Base-by-base conservation (phyloP, 2,888 invertebrate genomes). In the Uropetala carovei region DNA sequence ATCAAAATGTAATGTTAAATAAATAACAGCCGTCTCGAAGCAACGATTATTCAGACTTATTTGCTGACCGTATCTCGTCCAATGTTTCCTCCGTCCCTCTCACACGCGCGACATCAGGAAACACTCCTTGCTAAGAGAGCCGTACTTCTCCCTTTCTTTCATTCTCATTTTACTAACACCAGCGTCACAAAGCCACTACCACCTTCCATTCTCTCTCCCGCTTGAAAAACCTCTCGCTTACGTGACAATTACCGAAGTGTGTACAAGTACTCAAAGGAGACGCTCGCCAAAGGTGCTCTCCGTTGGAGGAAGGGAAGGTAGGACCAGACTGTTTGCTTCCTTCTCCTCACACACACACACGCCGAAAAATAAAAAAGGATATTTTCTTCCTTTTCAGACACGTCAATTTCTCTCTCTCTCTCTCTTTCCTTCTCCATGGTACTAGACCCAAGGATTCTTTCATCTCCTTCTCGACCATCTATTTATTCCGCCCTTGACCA, bases 61-160 rank as follows among this genome's bases (percentile, higher is more conserved):
- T 89, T 64, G 43, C 89, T 68, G 89, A 89, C 89, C 43, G 56
- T 89, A 89, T 86, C 86, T 85, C 85, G 57, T 68, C 60, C 43
- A 43, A 89, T 64, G 60, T 60, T 64, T 18, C 86, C 86, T 59
- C 59, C 30, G 60, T 86, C 30, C 30, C 60, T 30, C 86, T 60
- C 60, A 30, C 86, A 64, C 89, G 89, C 89, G 43, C 89, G 27
- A 64, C 60, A 83, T 83, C 83, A 89, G 30, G 64, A 64, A 30
- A 64, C 60, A 68, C 86, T 58, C 59, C 59, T 86, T 27, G 85
- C 59, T 59, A 27, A 56, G 57, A 84, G 59, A 8, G 18, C 60
- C 59, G 43, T 57, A 57, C 83, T 60, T n/a, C 86, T 60, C 60
- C 60, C 0, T 83, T 18, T 57, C 57, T 83, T 83, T 18, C 43